Evolutionary conservation across 2,113 vertebrate species (phyloP).

Genomic region (Athene noctua): DNA sequence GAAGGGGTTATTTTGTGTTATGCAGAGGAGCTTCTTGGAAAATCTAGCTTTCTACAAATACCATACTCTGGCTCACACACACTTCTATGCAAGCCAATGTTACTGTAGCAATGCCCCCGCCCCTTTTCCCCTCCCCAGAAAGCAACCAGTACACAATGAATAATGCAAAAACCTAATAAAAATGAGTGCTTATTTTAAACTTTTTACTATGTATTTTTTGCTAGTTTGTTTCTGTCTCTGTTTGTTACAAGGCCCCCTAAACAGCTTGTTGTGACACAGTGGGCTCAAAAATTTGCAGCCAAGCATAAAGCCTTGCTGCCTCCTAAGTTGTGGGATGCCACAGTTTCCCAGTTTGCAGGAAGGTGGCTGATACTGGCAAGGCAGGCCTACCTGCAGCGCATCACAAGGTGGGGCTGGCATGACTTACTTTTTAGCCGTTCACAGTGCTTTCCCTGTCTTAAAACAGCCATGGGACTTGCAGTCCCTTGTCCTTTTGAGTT

Average conservation of each 20-base stretch:
- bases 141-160: not conserved
- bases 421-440: not conserved
- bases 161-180: not conserved
- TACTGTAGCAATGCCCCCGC: not conserved
- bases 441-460: not conserved
- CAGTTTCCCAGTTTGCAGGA: not conserved
- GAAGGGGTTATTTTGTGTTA: not conserved
- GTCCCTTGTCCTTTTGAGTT: not conserved
- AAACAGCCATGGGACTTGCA: not conserved
- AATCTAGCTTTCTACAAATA: not conserved
- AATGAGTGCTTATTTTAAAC: not conserved
- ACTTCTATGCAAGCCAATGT: not conserved
- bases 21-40: not conserved
- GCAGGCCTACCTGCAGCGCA: not conserved
- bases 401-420: not conserved
- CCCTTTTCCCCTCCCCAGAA: not conserved
- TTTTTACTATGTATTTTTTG: accelerated
- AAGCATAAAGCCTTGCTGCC: not conserved
- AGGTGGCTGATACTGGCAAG: not conserved
- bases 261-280: not conserved
- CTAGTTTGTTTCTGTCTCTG: not conserved
- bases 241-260: not conserved
- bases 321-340: accelerated
- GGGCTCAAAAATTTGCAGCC: not conserved
- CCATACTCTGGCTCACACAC: accelerated